Evolutionary conservation across 2,113 vertebrate genomes (phyloP).

Genomic region (Atherinomorus stipes): DNA sequence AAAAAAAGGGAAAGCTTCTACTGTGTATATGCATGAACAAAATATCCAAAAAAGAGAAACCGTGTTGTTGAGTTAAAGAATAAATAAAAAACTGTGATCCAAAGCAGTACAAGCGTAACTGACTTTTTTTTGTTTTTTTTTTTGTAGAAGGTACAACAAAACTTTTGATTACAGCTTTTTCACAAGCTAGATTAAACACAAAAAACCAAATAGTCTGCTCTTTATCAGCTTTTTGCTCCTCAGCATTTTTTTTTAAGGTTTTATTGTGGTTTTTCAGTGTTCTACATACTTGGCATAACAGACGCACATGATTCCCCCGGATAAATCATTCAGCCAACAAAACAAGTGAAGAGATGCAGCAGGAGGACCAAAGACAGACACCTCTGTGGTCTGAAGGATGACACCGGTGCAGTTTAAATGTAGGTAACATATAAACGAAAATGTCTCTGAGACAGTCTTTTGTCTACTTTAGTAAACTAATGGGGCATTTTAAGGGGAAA

Average conservation of each 20-base stretch:
- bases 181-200: background rate
- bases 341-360: too few species aligned
- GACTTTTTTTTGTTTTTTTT: background rate
- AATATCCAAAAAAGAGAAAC: too few species aligned
- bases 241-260: too few species aligned
- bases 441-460: background rate
- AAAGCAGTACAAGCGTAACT: background rate
- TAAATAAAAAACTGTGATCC: background rate
- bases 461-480: background rate
- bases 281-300: constrained; percentile 16
- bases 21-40: too few species aligned
- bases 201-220: background rate
- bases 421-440: background rate
- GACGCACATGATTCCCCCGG: constrained; percentile 20
- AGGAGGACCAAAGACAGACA: too few species aligned
- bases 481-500: background rate
- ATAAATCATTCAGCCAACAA: background rate
- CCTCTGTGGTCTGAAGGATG: too few species aligned
- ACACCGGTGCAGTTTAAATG: background rate
- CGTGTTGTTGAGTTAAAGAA: too few species aligned
- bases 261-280: constrained; percentile 1
- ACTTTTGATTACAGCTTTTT: background rate
- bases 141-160: background rate
- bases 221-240: constrained; percentile 1
- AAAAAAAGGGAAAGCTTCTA: background rate